Conservation (phyloP, 2,113 vertebrate genomes). For the Malaclemys terrapin region DNA sequence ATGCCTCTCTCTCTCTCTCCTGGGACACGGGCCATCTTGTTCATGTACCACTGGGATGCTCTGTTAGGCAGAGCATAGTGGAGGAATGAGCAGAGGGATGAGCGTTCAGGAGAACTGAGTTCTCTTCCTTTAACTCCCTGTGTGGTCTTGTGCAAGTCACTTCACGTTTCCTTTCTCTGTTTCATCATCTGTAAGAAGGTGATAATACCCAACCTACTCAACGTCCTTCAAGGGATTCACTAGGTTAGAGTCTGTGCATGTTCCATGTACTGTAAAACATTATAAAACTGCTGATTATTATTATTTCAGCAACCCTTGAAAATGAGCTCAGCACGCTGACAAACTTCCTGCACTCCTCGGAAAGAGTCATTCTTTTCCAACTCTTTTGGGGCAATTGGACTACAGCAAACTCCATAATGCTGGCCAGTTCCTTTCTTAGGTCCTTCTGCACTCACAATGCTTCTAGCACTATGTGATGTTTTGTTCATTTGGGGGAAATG, state of each 20-base stretch:
- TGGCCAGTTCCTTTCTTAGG: conserved; percentile 22
- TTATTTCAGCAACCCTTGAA: conserved; percentile 28
- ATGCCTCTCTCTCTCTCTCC: neutral
- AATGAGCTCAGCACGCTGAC: neutral
- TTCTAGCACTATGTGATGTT: neutral
- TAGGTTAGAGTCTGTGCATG: neutral
- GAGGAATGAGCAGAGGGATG: too few species aligned
- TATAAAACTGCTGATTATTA: conserved; percentile 10
- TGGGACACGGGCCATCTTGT: neutral
- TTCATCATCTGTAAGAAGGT: neutral
- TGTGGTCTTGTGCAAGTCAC: neutral
- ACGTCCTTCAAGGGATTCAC: neutral
- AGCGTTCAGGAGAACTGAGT: neutral
- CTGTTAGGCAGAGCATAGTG: neutral
- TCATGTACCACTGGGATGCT: neutral
- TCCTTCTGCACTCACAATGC: neutral
- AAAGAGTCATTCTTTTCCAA: neutral
- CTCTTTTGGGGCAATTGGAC: conserved; percentile 12
- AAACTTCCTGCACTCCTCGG: neutral
- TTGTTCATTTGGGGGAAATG: neutral
- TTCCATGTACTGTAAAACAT: neutral
- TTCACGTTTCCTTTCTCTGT: neutral
- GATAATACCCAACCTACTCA: neutral
- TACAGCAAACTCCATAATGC: neutral
- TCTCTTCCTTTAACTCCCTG: neutral